Evolutionary conservation across 2,797 vertebrate species (phyloP).

Genomic region (Sebastes iracundus): DNA sequence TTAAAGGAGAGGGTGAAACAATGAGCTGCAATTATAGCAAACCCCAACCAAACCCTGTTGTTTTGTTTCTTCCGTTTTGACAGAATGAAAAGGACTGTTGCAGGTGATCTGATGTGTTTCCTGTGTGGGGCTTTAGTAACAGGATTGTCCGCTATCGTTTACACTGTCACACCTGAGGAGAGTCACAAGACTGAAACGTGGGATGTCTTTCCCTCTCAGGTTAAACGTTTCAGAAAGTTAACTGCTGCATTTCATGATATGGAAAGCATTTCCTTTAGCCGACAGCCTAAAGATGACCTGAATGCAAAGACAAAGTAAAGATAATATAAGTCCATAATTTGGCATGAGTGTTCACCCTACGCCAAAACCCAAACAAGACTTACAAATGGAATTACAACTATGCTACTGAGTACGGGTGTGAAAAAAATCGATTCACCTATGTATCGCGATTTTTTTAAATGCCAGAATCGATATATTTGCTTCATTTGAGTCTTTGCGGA

Average conservation of each 20-base stretch:
- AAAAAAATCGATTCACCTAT: too few relatives aligned
- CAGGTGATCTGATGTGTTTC: constrained; percentile 35
- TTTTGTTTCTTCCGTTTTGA: constrained; percentile 46
- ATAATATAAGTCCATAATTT: neutral
- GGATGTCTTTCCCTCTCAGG: neutral
- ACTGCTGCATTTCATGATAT: neutral
- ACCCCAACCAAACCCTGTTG: constrained; percentile 34
- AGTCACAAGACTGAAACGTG: neutral
- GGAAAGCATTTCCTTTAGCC: neutral
- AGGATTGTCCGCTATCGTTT: constrained; percentile 35
- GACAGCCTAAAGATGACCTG: neutral
- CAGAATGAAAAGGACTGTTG: constrained; percentile 3
- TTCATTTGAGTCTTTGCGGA: too few relatives aligned
- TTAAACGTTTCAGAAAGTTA: neutral
- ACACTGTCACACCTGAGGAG: constrained; percentile 30
- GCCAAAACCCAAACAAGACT: constrained; percentile 5
- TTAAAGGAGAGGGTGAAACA: constrained; percentile 49
- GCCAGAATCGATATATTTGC: too few relatives aligned
- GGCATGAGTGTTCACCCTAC: neutral
- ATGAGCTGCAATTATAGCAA: constrained; percentile 63
- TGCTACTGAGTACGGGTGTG: too few relatives aligned
- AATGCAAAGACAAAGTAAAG: neutral
- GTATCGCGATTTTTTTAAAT: too few relatives aligned
- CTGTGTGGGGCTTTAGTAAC: constrained; percentile 23
- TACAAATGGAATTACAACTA: neutral